Evolutionary conservation across 2,797 vertebrate species (phyloP), one percentile per base, ranked within the genome.

Genomic region (Crax fasciolata): DNA sequence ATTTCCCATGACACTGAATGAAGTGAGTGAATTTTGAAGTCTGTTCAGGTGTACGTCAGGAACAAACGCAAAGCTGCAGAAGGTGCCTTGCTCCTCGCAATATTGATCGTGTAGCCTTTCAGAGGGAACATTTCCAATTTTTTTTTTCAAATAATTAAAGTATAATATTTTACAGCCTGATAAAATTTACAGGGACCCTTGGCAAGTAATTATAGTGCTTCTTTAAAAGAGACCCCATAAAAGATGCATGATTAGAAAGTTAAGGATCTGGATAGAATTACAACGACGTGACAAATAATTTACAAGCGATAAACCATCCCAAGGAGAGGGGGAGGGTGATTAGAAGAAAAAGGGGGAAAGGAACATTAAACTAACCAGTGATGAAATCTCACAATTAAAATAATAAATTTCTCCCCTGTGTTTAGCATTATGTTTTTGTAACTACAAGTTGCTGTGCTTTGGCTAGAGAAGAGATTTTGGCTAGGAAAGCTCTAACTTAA

Each of bases 181-280:
- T 97, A 97, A 98, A 98, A 98, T 98, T 97, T 98, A 98, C 97
- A 96, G 97, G 91, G 97, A 98, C 97, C 97, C 96, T 97, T 98
- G 97, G 97, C 97, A 97, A 87, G 95, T 98, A 98, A 98, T 98
- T 98, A 98, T 97, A 97, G 96, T 97, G 97, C 97, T 98, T 98
- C 96, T 97, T 98, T 98, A 97, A 98, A 96, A 94, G 97, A 98
- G 95, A 98, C 94, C 97, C 97, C 96, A 97, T 98, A 98, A 98
- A 98, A 98, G 96, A 98, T 97, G 96, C 97, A 97, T 98, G 98
- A 98, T 98, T 98, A 97, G 97, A 98, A 98, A 98, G 97, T 98
- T 98, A 98, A 98, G 96, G 97, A 96, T 97, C 97, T 97, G 97
- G 97, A 97, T 97, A 97, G 97, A 98, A 98, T 97, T 98, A 97